Evolutionary conservation across 2,888 invertebrate genomes (phyloP), one percentile per base, ranked within the genome.

Genomic region (Bimastos eiseni): DNA sequence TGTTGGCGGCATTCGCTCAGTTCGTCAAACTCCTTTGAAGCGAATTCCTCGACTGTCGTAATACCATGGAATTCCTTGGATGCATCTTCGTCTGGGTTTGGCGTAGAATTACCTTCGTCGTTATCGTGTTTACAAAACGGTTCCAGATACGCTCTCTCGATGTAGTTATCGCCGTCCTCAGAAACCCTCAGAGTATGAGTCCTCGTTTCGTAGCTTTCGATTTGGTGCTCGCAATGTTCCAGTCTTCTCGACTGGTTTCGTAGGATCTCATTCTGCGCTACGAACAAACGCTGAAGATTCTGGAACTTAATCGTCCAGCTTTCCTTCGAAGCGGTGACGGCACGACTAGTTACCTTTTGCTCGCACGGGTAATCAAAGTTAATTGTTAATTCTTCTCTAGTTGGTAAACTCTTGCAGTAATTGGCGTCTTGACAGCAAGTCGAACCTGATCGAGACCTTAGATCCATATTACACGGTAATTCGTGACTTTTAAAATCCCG

Each of bases 151-250:
- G 86, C 33, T 36, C 34, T 30, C 11, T 24, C 24, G 37, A 86
- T 86, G 34, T 86, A 86, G n/a, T 86, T 37, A 24, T 34, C 36
- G 5, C 86, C 86, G 17, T 86, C 36, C 37, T 86, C 86, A 15
- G 36, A 86, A 17, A 86, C 86, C 86, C 86, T 86, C 37, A 34
- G 17, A 6, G 86, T 36, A 86, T 86, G 86, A 34, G 86, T 37
- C 19, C 34, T 86, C 86, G 86, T 86, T 86, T 86, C 86, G 15
- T 86, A 86, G 86, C 37, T 37, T 86, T 86, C 86, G 86, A 86
- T 86, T 37, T 86, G 86, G 24, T 33, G 86, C n/a, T 86, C 86
- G 37, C 34, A 86, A 24, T 86, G 86, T 86, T 86, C 86, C 36
- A 86, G 19, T 86, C 86, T 34, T 86, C 86, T 86, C 1, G 86